Base-by-base conservation (phyloP, 2,797 vertebrate genomes). In the Danio tinwini region DNA sequence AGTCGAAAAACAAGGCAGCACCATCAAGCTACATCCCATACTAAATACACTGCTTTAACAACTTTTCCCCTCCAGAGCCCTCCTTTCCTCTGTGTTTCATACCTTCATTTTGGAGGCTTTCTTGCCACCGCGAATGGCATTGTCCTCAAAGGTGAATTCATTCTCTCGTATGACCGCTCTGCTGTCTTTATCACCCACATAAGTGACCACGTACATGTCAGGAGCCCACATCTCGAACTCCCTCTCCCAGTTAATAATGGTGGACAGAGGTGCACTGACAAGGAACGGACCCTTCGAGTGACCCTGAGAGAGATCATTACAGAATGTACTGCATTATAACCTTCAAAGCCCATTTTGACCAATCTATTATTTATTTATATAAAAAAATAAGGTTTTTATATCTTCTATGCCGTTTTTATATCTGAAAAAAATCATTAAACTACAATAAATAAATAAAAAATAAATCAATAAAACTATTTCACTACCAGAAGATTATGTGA, bases 221-320 rank as follows among this genome's bases (percentile, higher is more conserved):
- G 98, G 98, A 12, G 97, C 98, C 98, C 98, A 99, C 97, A 99
- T 94, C 90, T 99, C 97, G 92, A 99, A 99, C 90, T 99, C 98
- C 70, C 97, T 92, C 83, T 99, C 98, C 97, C 97, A 99, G 91
- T 99, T 99, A 88, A 99, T 99, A 88, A 99, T 99, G 83, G 98
- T 99, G 83, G 98, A 99, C 77, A 99, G 91, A 0, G 97, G 98
- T 12, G 98, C 98, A 6, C 98, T 98, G 85, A 99, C 98, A 87
- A 99, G 91, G 88, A 99, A 99, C 5, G 98, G 98, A 72, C 98
- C 98, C 90, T 99, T 99, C 17, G 98, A 99, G 85, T 99, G 98
- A 88, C 98, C 98, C 98, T 99, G 80, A 0, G 17, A 37, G 68
- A 59, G n/a, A 19, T 29, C 7, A 3, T 50, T n/a, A 12, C 29